Conservation (phyloP, 2,888 invertebrate species). For the Zelleria hepariella region DNA sequence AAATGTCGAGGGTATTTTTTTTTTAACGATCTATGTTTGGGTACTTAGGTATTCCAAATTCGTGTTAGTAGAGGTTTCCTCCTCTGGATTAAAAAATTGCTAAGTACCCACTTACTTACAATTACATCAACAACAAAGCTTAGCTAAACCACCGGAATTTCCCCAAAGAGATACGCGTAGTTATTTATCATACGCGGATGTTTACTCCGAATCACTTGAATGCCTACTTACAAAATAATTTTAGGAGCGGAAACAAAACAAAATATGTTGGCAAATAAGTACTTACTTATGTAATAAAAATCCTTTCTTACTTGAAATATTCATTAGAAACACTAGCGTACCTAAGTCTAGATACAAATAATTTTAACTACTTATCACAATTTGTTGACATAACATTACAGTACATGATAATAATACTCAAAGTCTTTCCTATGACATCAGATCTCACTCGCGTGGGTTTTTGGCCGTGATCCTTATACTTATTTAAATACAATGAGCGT, state of each 20-base stretch:
- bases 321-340: background rate
- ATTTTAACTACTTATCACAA: constrained; percentile 4
- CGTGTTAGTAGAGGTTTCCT: no score
- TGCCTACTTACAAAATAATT: background rate
- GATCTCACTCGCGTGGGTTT: background rate
- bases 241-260: background rate
- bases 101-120: no score
- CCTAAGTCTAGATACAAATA: background rate
- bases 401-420: background rate
- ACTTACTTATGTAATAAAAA: background rate
- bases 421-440: background rate
- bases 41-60: no score
- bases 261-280: no score
- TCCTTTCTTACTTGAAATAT: background rate
- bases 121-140: no score
- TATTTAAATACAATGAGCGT: background rate
- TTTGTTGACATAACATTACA: background rate
- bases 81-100: no score
- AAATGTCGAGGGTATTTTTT: no score
- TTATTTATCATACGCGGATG: no score
- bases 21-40: no score
- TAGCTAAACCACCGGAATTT: no score
- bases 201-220: no score
- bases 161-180: no score
- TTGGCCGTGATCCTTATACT: background rate